phyloP scores from a whole-genome alignment of 2,113 vertebrate genomes.

The Scomber japonicus region DNA sequence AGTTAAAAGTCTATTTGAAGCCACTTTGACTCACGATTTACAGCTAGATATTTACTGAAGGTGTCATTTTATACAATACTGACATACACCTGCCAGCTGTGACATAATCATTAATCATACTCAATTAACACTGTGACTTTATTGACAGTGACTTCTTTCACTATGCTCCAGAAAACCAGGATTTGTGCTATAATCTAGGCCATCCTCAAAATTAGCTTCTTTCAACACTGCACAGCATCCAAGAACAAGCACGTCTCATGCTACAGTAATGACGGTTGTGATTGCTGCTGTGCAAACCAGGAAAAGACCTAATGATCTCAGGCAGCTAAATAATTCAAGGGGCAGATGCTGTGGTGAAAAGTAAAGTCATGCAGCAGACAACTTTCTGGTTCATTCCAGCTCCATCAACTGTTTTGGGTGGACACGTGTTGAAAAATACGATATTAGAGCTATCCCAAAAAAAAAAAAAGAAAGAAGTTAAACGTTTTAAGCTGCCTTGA shows the following conservation, averaged over 20 bases:
- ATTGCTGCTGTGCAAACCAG: slow-evolving; percentile 47
- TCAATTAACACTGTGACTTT: neutral
- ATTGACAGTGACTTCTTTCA: neutral
- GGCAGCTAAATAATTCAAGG: slow-evolving; percentile 74
- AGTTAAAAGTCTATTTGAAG: neutral
- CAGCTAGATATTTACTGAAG: neutral
- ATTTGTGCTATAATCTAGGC: neutral
- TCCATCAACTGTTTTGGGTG: slow-evolving; percentile 35
- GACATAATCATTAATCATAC: slow-evolving; percentile 1
- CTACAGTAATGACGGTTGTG: slow-evolving; percentile 49
- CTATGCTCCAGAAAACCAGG: neutral
- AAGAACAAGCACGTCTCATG: slow-evolving; percentile 18
- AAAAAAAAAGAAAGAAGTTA: slow-evolving; percentile 14
- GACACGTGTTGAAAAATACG: slow-evolving; percentile 25
- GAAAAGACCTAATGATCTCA: slow-evolving; percentile 60
- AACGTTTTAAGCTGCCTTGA: slow-evolving; percentile 46
- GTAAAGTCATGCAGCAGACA: slow-evolving; percentile 46
- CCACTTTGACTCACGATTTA: neutral
- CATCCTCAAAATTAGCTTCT: neutral
- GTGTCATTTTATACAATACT: neutral
- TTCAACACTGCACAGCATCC: slow-evolving; percentile 19
- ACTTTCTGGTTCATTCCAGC: slow-evolving; percentile 34
- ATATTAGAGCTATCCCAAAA: neutral
- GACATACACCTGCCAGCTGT: neutral
- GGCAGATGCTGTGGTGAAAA: slow-evolving; percentile 56